These are phyloP conservation scores for Hydrozoanthus tunicans DNA, from an alignment of 64 coral and sea anemone species.

Conservation along the genomic window DNA sequence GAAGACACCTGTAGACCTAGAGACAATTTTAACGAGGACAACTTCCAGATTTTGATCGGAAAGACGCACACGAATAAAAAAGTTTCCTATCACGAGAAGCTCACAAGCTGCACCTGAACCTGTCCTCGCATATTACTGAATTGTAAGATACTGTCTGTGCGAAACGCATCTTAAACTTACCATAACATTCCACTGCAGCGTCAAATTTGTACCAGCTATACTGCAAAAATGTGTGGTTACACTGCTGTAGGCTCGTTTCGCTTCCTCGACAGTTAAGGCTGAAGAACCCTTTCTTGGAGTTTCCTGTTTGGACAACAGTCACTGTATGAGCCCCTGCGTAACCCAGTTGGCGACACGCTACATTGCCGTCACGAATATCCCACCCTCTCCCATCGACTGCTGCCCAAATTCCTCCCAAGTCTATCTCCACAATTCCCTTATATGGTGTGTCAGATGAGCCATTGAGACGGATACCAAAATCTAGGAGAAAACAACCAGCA, in stretches of 20 bases:
- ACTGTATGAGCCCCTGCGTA: constrained; percentile 7
- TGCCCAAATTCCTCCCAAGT: neutral
- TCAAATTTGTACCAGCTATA: neutral
- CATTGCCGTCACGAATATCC: constrained; percentile 32
- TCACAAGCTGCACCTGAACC: too few species aligned
- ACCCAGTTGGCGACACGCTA: constrained; percentile 13
- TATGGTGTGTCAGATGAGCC: constrained; percentile 1
- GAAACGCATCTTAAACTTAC: neutral
- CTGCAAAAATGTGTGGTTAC: neutral
- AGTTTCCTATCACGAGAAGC: too few species aligned
- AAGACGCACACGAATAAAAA: too few species aligned
- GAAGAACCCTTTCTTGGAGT: neutral
- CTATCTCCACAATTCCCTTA: neutral
- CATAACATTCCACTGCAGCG: constrained; percentile 31
- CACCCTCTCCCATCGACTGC: neutral
- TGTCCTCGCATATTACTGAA: too few species aligned
- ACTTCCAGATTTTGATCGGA: too few species aligned
- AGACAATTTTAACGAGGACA: too few species aligned
- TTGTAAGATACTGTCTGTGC: too few species aligned
- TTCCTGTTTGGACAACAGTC: neutral
- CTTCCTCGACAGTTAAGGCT: neutral
- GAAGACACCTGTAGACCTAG: too few species aligned
- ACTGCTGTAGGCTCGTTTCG: constrained; percentile 13
- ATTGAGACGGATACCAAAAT: constrained; percentile 29
- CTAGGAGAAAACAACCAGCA: neutral